Conservation (phyloP, 1,140 invertebrate genomes). For the Drosophila teissieri region DNA sequence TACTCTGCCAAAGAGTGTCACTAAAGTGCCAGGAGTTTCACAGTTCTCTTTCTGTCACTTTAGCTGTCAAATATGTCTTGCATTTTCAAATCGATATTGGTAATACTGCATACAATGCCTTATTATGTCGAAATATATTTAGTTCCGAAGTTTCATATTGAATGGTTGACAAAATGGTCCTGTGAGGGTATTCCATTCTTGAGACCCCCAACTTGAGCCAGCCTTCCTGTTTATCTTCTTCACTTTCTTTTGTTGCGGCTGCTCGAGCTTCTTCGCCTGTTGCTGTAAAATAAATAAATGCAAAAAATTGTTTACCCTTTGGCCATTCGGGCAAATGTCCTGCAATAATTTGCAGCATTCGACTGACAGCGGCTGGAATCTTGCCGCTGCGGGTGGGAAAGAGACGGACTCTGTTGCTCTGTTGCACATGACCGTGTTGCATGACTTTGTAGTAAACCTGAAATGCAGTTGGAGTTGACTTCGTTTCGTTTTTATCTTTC, state of each 20-base stretch:
- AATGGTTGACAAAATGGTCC: neutral
- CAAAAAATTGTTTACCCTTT: conserved; percentile 58
- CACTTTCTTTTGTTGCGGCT: conserved; percentile 34
- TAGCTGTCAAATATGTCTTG: neutral
- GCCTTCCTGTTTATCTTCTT: conserved; percentile 23
- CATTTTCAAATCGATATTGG: neutral
- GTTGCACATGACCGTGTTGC: conserved; percentile 70
- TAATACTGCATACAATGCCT: neutral
- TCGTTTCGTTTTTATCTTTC: conserved; percentile 59
- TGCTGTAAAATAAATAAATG: conserved; percentile 61
- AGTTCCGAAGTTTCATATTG: neutral
- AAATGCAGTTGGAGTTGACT: conserved; percentile 70
- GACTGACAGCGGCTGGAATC: conserved; percentile 45
- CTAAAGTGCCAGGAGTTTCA: neutral
- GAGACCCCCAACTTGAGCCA: neutral
- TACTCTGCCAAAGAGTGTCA: conserved; percentile 8
- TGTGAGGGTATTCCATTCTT: conserved; percentile 9
- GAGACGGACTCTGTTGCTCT: neutral
- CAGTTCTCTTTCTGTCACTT: neutral
- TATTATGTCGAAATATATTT: neutral
- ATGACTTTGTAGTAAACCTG: conserved; percentile 76
- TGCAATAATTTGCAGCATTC: conserved; percentile 72
- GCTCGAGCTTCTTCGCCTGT: conserved; percentile 43
- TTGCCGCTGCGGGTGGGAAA: conserved; percentile 21
- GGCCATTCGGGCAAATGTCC: conserved; percentile 71